Percentiles rank a stretch among this genome's conserved stretches.
Evolutionary conservation across 2,113 vertebrate species (phyloP).

Genomic region (Steatornis caripensis): DNA sequence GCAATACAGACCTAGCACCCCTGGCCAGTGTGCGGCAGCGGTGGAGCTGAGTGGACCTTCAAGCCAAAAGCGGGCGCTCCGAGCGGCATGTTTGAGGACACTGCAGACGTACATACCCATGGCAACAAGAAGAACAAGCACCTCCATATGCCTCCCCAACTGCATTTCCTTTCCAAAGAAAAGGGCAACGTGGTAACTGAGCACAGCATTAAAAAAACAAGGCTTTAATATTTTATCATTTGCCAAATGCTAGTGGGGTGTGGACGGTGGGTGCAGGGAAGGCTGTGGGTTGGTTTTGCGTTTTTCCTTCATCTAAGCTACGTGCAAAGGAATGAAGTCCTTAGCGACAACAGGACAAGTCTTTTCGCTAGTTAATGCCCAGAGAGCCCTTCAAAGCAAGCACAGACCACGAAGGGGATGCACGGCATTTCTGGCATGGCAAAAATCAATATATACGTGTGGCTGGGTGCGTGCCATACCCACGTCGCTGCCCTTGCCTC

Average conservation of each 20-base stretch:
- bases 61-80: not conserved
- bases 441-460: not conserved
- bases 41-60: not conserved
- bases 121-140: conserved; percentile 60
- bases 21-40: not conserved
- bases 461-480: not conserved
- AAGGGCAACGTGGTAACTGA: conserved; percentile 31
- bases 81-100: not conserved
- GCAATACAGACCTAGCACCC: not conserved
- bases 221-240: conserved; percentile 18
- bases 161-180: conserved; percentile 33
- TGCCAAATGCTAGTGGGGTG: not conserved
- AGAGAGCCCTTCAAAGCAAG: not conserved
- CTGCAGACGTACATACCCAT: conserved; percentile 39
- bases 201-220: not conserved
- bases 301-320: not conserved
- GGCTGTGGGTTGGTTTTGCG: not conserved
- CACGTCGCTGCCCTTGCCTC: not conserved
- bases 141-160: conserved; percentile 42
- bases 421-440: not conserved
- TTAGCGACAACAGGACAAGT: not conserved
- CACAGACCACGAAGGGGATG: not conserved
- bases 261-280: not conserved
- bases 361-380: not conserved
- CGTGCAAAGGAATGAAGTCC: not conserved